Evolutionary conservation across 1,140 invertebrate species (phyloP).

Genomic region (Globodera rostochiensis): DNA sequence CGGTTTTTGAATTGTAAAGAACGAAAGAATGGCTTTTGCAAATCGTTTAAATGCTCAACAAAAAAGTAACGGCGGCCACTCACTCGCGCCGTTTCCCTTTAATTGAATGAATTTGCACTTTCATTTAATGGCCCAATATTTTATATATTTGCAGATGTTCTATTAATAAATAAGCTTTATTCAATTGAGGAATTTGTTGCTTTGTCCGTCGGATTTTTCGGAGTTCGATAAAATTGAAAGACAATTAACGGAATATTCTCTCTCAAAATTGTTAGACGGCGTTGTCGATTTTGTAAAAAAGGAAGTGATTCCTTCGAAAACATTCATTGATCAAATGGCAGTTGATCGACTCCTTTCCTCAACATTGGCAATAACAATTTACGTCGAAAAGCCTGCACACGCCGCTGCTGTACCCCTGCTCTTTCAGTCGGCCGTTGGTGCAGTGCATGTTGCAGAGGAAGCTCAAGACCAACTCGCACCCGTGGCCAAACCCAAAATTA

Average conservation of each 20-base stretch:
- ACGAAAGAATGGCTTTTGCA: not conserved
- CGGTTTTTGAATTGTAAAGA: constrained; percentile 21
- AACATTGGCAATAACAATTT: constrained; percentile 33
- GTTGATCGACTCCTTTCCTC: not conserved
- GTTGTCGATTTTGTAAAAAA: not conserved
- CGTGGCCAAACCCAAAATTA: constrained; percentile 30
- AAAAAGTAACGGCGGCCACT: not conserved
- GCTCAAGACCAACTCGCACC: constrained; percentile 32
- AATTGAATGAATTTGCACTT: too few relatives aligned
- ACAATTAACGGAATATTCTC: too few relatives aligned
- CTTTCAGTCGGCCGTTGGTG: constrained; percentile 23
- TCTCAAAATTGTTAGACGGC: too few relatives aligned
- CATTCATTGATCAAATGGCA: not conserved
- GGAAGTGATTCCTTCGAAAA: not conserved
- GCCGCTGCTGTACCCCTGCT: constrained; percentile 34
- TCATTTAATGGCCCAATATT: too few relatives aligned
- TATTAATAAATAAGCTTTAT: not conserved
- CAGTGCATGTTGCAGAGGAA: constrained; percentile 35
- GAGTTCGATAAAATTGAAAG: too few relatives aligned
- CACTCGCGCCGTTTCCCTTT: too few relatives aligned
- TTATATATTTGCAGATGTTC: not conserved
- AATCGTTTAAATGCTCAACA: not conserved
- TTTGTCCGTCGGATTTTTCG: too few relatives aligned
- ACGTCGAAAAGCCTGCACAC: constrained; percentile 32
- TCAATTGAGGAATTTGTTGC: too few relatives aligned